Conservation (phyloP, 2,888 invertebrate genomes). For the Lochmaea capreae region DNA sequence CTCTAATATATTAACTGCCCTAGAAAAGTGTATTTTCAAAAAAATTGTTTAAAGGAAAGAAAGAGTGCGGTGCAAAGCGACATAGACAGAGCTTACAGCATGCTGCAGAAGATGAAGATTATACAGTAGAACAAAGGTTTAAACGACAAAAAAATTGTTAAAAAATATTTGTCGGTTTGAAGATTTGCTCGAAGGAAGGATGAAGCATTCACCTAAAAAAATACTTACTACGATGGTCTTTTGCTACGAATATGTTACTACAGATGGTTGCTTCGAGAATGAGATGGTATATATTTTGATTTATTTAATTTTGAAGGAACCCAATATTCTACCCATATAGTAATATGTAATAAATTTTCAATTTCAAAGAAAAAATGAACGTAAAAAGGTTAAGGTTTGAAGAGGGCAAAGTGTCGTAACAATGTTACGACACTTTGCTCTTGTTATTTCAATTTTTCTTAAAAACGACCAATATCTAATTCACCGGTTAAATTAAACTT, state of each 20-base stretch:
- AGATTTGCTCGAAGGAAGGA: not conserved
- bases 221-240: not conserved
- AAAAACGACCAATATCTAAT: too few relatives aligned
- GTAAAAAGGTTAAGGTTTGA: not conserved
- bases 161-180: not conserved
- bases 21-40: slow-evolving; percentile 15
- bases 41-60: slow-evolving; percentile 42
- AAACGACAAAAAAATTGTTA: not conserved
- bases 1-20: not conserved
- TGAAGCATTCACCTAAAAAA: not conserved
- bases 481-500: too few relatives aligned
- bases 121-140: not conserved
- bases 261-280: slow-evolving; percentile 3
- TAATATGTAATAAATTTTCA: not conserved
- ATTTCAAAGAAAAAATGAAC: not conserved
- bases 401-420: not conserved
- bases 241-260: not conserved
- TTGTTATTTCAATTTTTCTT: not conserved
- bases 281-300: not conserved
- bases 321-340: not conserved
- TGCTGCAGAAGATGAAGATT: not conserved
- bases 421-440: too few relatives aligned
- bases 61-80: slow-evolving; percentile 55
- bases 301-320: not conserved
- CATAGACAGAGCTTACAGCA: slow-evolving; percentile 50